phyloP scores from a whole-genome alignment of 2,797 vertebrate species.

The Malurus splendens region DNA sequence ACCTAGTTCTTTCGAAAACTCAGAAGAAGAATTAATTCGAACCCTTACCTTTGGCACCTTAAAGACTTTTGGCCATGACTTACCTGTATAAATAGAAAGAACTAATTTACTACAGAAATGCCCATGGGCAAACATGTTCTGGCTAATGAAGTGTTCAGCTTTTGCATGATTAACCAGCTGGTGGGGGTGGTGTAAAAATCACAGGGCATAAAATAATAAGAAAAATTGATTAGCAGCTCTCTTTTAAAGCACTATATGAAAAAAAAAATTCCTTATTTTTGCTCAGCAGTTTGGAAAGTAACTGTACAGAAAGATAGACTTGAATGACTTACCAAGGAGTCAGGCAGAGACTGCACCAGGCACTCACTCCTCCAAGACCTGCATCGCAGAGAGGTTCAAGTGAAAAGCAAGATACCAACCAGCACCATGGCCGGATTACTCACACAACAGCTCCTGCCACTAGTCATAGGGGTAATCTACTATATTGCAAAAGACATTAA shows the following conservation, averaged over 20 bases:
- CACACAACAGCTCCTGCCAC: constrained; percentile 54
- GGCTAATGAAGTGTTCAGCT: constrained; percentile 94
- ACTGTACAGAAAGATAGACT: constrained; percentile 25
- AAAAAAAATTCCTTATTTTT: constrained; percentile 42
- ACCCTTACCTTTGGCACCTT: constrained; percentile 78
- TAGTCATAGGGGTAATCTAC: constrained; percentile 53
- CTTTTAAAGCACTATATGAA: constrained; percentile 75
- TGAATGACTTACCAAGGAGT: constrained; percentile 48
- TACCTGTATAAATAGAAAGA: constrained; percentile 86
- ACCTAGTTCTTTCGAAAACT: constrained; percentile 46
- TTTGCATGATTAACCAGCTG: constrained; percentile 93
- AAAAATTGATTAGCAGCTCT: constrained; percentile 90
- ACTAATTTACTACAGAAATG: constrained; percentile 84
- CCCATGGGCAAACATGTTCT: constrained; percentile 91
- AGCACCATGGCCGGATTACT: background rate
- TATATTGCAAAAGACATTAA: constrained; percentile 25
- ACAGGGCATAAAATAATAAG: constrained; percentile 92
- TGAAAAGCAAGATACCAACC: constrained; percentile 35
- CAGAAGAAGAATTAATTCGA: constrained; percentile 68
- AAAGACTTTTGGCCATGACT: constrained; percentile 81
- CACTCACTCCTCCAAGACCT: constrained; percentile 37
- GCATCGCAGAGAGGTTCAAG: constrained; percentile 24
- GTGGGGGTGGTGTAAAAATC: constrained; percentile 89
- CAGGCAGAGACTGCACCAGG: background rate
- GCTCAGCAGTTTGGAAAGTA: constrained; percentile 35